Conservation (phyloP, 30 jellyfish, hydroid and myxozoan genomes). For the Chironex yamaguchii region DNA sequence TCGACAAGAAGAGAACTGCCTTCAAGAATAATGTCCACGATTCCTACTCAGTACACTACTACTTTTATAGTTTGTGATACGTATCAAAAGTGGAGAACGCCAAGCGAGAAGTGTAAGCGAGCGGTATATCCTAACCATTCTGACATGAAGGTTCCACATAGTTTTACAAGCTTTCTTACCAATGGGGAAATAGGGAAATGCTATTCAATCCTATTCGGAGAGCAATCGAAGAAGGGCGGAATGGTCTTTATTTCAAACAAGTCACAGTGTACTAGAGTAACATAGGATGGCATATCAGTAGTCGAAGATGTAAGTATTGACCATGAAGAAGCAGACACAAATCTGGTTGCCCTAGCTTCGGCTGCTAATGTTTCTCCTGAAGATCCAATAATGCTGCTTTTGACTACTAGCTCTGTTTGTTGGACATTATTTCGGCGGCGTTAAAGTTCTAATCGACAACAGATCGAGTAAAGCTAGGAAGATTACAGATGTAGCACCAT, state of each 20-base stretch:
- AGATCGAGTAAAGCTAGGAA: constrained; percentile 32
- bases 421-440: not conserved
- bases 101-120: constrained; percentile 48
- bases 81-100: constrained; percentile 52
- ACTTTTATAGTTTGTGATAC: constrained; percentile 39
- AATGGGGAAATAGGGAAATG: constrained; percentile 31
- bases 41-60: not conserved
- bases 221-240: not conserved
- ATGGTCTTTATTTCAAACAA: constrained; percentile 32
- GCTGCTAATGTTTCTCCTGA: constrained; percentile 35
- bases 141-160: constrained; percentile 53
- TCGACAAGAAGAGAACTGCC: not conserved
- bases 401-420: constrained; percentile 56
- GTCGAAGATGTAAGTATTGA: not conserved
- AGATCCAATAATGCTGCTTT: constrained; percentile 30
- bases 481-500: constrained; percentile 36
- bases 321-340: constrained; percentile 56
- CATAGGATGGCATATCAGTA: constrained; percentile 7
- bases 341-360: constrained; percentile 37
- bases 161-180: constrained; percentile 21
- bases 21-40: not conserved
- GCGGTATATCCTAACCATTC: constrained; percentile 51
- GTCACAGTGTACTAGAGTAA: constrained; percentile 13
- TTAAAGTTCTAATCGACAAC: constrained; percentile 32
- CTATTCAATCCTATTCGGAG: constrained; percentile 31